A percentile compares a stretch with the other conserved stretches of the same genome.
Conservation (phyloP, 2,888 invertebrate species). For the Rhopalosiphum nymphaeae region DNA sequence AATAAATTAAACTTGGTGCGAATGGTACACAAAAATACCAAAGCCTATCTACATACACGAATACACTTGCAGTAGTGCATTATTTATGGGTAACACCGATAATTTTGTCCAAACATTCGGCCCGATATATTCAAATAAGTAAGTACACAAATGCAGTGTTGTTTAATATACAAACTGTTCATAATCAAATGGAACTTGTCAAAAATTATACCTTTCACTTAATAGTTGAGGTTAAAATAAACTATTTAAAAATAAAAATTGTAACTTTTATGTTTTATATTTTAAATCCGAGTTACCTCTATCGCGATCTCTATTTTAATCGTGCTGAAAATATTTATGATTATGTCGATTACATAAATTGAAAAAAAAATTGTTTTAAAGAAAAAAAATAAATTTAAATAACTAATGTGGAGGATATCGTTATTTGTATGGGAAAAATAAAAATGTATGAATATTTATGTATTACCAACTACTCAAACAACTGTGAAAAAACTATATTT, state of each 20-base stretch:
- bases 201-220: background rate
- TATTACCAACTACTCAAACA: background rate
- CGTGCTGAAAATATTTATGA: background rate
- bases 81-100: background rate
- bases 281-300: background rate
- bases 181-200: background rate
- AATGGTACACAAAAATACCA: background rate
- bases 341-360: background rate
- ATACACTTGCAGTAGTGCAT: background rate
- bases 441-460: background rate
- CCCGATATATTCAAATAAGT: background rate
- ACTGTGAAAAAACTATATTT: background rate
- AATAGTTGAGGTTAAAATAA: background rate
- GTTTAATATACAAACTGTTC: background rate
- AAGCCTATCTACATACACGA: background rate
- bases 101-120: background rate
- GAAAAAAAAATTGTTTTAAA: background rate
- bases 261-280: background rate
- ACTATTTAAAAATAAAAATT: background rate
- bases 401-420: background rate
- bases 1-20: background rate
- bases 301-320: background rate
- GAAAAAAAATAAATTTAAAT: background rate
- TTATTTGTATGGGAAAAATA: background rate
- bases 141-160: background rate